phyloP scores from a whole-genome alignment of 2,888 invertebrate genomes.

The Coremacera marginata region DNA sequence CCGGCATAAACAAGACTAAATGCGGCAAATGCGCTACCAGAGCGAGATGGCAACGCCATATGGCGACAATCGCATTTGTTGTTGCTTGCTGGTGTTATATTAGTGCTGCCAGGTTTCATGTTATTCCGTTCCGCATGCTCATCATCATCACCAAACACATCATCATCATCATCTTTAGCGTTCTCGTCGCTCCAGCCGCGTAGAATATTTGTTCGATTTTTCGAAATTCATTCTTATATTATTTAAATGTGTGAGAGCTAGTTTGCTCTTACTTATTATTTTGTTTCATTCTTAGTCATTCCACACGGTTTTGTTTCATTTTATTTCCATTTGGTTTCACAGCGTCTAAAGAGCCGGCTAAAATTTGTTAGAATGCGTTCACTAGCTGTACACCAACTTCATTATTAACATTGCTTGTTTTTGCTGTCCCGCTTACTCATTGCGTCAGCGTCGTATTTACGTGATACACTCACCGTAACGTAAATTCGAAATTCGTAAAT shows the following conservation, averaged over 20 bases:
- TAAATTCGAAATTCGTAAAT: slow-evolving; percentile 17
- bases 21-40: slow-evolving; percentile 51
- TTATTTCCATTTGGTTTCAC: not conserved
- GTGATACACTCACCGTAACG: slow-evolving; percentile 23
- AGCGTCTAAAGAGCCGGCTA: slow-evolving; percentile 13
- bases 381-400: not conserved
- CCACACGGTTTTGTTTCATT: slow-evolving; percentile 34
- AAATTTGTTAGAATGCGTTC: slow-evolving; percentile 9
- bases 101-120: slow-evolving; percentile 36
- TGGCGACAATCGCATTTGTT: slow-evolving; percentile 33
- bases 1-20: slow-evolving; percentile 64
- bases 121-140: slow-evolving; percentile 8
- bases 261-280: not conserved
- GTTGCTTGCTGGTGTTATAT: slow-evolving; percentile 30
- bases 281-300: slow-evolving; percentile 30
- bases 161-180: not conserved
- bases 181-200: not conserved
- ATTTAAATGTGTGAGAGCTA: not conserved
- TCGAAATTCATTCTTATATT: slow-evolving; percentile 14
- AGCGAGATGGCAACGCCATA: slow-evolving; percentile 47
- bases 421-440: slow-evolving; percentile 14
- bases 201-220: not conserved
- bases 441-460: slow-evolving; percentile 45
- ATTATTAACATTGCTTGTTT: not conserved
- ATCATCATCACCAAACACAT: not conserved